Evolutionary conservation across 2,797 vertebrate species (phyloP).

Genomic region (Gambelia wislizenii): DNA sequence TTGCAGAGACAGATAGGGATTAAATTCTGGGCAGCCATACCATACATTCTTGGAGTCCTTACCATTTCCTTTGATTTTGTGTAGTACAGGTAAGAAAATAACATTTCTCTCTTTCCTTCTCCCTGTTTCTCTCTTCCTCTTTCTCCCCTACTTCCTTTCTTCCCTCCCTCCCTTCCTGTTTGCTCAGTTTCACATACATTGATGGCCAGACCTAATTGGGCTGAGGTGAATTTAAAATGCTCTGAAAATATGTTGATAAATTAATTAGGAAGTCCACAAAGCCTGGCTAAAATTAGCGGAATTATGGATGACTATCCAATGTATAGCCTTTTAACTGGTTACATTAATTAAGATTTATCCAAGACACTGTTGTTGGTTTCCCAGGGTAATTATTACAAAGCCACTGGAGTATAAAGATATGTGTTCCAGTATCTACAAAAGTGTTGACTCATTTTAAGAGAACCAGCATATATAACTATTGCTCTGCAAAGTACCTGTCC

Average conservation of each 20-base stretch:
- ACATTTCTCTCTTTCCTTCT: not conserved
- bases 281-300: constrained; percentile 44
- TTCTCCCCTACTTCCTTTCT: too few relatives aligned
- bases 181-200: not conserved
- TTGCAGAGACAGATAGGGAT: not conserved
- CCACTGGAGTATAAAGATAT: constrained; percentile 38
- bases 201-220: constrained; percentile 32
- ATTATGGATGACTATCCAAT: constrained; percentile 52
- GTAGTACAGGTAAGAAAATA: not conserved
- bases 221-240: constrained; percentile 28
- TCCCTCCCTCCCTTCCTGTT: not conserved
- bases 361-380: constrained; percentile 53
- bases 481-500: not conserved
- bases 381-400: constrained; percentile 51
- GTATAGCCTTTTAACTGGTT: constrained; percentile 55
- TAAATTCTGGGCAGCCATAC: not conserved
- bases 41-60: not conserved
- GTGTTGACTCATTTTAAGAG: constrained; percentile 44
- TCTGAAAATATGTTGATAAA: constrained; percentile 52
- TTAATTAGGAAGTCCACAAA: constrained; percentile 44
- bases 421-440: constrained; percentile 47
- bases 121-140: too few relatives aligned
- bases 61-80: not conserved
- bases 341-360: constrained; percentile 65
- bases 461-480: constrained; percentile 9